These are phyloP conservation scores for Pontoporia blainvillei DNA, from an alignment of 2,113 vertebrate genomes.

Conservation along the genomic window DNA sequence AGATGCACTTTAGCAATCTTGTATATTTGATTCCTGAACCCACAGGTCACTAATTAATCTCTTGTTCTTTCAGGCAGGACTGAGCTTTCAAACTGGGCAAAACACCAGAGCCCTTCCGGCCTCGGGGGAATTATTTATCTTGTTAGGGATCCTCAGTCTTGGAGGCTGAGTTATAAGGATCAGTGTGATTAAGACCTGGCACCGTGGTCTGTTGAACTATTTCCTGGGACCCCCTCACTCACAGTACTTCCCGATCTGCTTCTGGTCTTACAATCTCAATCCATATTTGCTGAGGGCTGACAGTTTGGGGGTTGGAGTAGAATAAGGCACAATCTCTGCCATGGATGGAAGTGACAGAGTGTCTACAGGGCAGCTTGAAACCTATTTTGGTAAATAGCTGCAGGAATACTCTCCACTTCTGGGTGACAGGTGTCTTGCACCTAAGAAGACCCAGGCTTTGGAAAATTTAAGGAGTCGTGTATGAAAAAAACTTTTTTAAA, in stretches of 20 bases:
- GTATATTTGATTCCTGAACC: background rate
- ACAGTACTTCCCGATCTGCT: background rate
- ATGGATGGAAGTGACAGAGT: accelerated
- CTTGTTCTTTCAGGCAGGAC: background rate
- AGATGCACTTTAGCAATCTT: too few species aligned
- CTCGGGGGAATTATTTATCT: background rate
- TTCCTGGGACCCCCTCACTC: background rate
- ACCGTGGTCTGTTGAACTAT: background rate
- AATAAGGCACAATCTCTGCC: accelerated
- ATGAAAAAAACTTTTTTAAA: background rate
- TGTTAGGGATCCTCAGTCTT: background rate
- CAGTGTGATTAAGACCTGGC: background rate
- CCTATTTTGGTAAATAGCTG: background rate
- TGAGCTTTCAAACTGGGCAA: background rate
- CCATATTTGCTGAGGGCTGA: background rate
- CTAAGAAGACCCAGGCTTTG: background rate
- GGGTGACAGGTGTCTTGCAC: background rate
- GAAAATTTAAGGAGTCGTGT: background rate
- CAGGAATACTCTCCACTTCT: accelerated
- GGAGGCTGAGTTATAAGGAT: too few species aligned
- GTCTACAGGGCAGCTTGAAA: background rate
- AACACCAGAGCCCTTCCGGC: background rate
- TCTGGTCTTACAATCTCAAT: background rate
- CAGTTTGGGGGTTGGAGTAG: background rate
- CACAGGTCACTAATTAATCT: background rate